Conservation (phyloP, 1,140 invertebrate genomes). For the Cotesia vestalis region DNA sequence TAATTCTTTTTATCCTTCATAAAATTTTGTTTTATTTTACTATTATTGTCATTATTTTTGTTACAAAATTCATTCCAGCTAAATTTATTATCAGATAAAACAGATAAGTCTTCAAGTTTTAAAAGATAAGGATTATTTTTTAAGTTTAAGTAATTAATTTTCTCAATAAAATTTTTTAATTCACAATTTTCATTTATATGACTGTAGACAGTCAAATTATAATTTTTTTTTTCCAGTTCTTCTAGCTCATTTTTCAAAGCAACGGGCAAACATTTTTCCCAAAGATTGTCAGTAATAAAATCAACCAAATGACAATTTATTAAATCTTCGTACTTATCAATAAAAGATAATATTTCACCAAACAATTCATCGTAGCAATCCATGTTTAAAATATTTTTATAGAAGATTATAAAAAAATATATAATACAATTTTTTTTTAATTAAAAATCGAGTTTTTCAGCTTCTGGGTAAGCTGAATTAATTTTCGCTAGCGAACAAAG, state of each 20-base stretch:
- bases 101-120: conserved; percentile 27
- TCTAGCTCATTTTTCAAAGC: conserved; percentile 68
- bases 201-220: conserved; percentile 23
- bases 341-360: conserved; percentile 67
- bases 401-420: conserved; percentile 14
- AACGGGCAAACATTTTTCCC: conserved; percentile 69
- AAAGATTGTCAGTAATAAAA: conserved; percentile 78
- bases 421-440: conserved; percentile 29
- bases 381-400: conserved; percentile 32
- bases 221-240: conserved; percentile 43
- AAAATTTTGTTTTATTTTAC: conserved; percentile 63
- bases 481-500: conserved; percentile 75
- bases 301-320: conserved; percentile 83
- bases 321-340: conserved; percentile 70
- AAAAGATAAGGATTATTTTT: conserved; percentile 33
- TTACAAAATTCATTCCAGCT: conserved; percentile 12
- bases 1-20: conserved; percentile 85
- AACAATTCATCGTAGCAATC: conserved; percentile 61
- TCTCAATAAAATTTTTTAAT: conserved; percentile 46
- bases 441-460: conserved; percentile 66
- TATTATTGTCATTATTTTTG: neutral
- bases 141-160: conserved; percentile 45
- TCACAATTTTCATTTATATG: conserved; percentile 11
- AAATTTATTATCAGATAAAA: neutral
- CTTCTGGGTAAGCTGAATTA: conserved; percentile 64